Percentiles rank a stretch among this genome's conserved stretches.
phyloP scores from a whole-genome alignment of 2,888 invertebrate species.

The Junonia oenone region DNA sequence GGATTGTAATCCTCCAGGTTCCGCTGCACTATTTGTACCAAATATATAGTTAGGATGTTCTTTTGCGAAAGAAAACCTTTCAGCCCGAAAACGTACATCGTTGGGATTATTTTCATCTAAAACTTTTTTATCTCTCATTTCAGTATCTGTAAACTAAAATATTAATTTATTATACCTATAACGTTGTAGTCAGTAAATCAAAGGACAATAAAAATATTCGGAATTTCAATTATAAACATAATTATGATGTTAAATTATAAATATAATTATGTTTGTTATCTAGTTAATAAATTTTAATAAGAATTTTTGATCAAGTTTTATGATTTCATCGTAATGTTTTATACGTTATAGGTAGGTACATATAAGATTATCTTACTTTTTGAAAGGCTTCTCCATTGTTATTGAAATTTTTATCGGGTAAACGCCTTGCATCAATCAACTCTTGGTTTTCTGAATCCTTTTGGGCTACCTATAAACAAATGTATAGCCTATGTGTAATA shows the following conservation, averaged over 20 bases:
- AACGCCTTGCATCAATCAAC: not conserved
- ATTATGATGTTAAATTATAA: no score
- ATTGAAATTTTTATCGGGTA: not conserved
- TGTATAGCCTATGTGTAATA: not conserved
- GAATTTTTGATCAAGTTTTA: no score
- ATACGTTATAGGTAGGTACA: no score
- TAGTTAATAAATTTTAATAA: no score
- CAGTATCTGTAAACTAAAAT: constrained; percentile 16
- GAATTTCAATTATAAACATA: no score
- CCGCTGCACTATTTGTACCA: constrained; percentile 1
- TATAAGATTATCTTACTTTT: constrained; percentile 10
- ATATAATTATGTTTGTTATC: no score
- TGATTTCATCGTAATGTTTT: no score
- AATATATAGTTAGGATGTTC: constrained; percentile 1
- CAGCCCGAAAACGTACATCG: not conserved
- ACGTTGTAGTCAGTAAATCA: no score
- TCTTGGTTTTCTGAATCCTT: not conserved
- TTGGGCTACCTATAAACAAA: not conserved
- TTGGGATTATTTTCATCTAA: constrained; percentile 4
- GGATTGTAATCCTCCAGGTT: not conserved
- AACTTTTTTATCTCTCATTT: constrained; percentile 9
- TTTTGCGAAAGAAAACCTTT: not conserved
- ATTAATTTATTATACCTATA: no score
- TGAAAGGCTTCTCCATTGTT: constrained; percentile 9
- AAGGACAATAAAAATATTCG: no score